Conservation (phyloP, 2,888 invertebrate species). For the Synanthedon myopaeformis region DNA sequence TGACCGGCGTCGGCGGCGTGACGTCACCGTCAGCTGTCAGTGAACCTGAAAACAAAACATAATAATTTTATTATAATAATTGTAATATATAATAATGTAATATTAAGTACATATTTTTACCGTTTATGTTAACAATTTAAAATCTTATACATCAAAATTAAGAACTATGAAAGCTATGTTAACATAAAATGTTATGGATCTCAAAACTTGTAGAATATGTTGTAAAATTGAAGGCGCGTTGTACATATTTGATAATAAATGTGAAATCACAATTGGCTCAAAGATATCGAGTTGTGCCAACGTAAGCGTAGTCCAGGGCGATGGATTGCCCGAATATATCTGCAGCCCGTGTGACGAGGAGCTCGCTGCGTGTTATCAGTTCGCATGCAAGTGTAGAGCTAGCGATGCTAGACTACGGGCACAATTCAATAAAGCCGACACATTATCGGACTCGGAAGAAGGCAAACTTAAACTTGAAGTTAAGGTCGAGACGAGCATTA, state of each 20-base stretch:
- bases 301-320: slow-evolving; percentile 25
- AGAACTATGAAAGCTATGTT: no score
- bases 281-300: slow-evolving; percentile 40
- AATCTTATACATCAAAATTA: no score
- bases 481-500: slow-evolving; percentile 23
- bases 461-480: slow-evolving; percentile 21
- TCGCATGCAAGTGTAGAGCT: slow-evolving; percentile 38
- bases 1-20: no score
- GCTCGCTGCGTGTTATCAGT: slow-evolving; percentile 29
- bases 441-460: slow-evolving; percentile 4
- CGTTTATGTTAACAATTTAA: no score
- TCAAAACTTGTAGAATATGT: slow-evolving; percentile 36
- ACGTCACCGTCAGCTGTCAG: no score
- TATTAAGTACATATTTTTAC: no score
- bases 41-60: no score
- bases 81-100: no score
- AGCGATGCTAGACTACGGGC: slow-evolving; percentile 32
- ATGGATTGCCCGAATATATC: slow-evolving; percentile 34
- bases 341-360: slow-evolving; percentile 32
- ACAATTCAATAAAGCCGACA: slow-evolving; percentile 2
- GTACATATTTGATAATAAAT: slow-evolving; percentile 23
- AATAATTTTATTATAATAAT: no score
- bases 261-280: slow-evolving; percentile 15
- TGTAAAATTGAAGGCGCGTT: slow-evolving; percentile 24
- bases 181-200: slow-evolving; percentile 18